A percentile compares a stretch with the other conserved stretches of the same genome.
Conservation (phyloP, 2,113 vertebrate species). For the Triplophysa rosa region DNA sequence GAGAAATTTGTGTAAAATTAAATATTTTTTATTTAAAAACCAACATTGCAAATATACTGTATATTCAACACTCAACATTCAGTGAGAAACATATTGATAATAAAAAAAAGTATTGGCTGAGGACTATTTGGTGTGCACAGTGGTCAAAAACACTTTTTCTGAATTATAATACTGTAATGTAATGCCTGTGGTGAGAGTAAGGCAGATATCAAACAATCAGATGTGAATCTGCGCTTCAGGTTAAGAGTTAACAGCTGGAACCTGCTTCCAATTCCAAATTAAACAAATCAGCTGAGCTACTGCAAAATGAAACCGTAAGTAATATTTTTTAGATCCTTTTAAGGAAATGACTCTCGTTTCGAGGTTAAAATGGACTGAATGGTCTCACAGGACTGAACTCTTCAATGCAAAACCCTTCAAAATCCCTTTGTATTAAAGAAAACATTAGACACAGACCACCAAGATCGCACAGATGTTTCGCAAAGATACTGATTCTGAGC, state of each 20-base stretch:
- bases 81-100: background rate
- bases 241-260: background rate
- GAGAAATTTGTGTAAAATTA: conserved; percentile 36
- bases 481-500: conserved; percentile 15
- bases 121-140: background rate
- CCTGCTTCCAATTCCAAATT: background rate
- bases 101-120: conserved; percentile 1
- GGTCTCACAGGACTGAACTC: conserved; percentile 19
- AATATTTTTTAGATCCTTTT: background rate
- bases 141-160: background rate
- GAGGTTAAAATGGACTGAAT: conserved; percentile 19
- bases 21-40: conserved; percentile 67
- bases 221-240: background rate
- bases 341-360: background rate
- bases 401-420: background rate
- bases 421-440: conserved; percentile 37
- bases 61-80: background rate
- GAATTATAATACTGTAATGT: conserved; percentile 20
- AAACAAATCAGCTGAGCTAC: background rate
- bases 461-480: conserved; percentile 12
- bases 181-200: conserved; percentile 1
- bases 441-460: conserved; percentile 33
- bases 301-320: conserved; percentile 17
- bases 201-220: background rate
- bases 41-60: conserved; percentile 43